Evolutionary conservation across 92 coral and sea anemone genomes (phyloP).

Genomic region (Palythoa heliodiscus): DNA sequence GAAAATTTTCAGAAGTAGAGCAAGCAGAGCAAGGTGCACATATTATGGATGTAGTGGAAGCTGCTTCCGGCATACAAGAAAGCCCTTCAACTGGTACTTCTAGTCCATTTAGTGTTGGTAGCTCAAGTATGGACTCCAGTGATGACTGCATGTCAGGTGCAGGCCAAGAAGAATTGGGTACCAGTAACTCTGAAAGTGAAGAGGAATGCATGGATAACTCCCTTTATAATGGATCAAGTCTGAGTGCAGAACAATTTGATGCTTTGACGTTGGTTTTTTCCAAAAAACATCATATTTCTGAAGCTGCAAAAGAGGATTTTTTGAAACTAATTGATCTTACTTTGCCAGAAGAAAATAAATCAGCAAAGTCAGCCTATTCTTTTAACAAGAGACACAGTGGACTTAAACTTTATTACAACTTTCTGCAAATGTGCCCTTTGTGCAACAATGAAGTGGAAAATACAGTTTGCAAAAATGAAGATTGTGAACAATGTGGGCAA

Average conservation of each 20-base stretch:
- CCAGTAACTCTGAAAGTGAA: background rate
- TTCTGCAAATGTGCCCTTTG: background rate
- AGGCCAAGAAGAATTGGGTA: too few relatives aligned
- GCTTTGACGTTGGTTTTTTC: conserved; percentile 43
- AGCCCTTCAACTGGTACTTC: too few relatives aligned
- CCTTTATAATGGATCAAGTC: conserved; percentile 10
- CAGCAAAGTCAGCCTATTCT: too few relatives aligned
- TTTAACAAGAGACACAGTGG: background rate
- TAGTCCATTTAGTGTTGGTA: too few relatives aligned
- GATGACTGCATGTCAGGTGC: too few relatives aligned
- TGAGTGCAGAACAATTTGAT: conserved; percentile 42
- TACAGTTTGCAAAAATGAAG: background rate
- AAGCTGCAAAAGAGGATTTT: conserved; percentile 49
- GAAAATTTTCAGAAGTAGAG: background rate
- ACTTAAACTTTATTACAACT: background rate
- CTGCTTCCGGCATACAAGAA: too few relatives aligned
- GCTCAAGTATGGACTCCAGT: background rate
- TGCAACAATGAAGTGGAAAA: background rate
- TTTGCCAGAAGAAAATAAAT: background rate
- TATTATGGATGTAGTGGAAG: too few relatives aligned
- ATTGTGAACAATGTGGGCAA: background rate
- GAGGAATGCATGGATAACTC: background rate
- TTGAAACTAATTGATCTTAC: conserved; percentile 22
- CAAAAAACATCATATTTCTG: conserved; percentile 43
- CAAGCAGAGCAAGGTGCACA: background rate